Evolutionary conservation across 2,888 invertebrate genomes (phyloP), one percentile per base, ranked within the genome.

Genomic region (Aphrophora alni): DNA sequence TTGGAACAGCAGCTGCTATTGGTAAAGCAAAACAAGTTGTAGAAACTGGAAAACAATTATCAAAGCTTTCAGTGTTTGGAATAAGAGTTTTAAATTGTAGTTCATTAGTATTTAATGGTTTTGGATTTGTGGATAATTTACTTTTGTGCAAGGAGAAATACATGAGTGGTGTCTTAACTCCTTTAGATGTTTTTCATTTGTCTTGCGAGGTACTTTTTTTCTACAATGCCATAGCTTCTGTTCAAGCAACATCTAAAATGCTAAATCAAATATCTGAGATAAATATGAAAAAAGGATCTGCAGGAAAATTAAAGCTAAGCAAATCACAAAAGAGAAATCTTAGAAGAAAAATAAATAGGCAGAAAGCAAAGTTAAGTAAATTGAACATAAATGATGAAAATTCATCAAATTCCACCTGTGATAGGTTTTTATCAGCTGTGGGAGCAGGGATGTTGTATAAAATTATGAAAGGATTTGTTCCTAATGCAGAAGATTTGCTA

Each of bases 271-370:
- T 78, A 72, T 59, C 59, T 1, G n/a, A 71, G 25, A 1, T 59
- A n/a, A n/a, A 25, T 4, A 70, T 72, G 0, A 21, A 26, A n/a
- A 72, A 78, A 73, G 17, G 72, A 10, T 17, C 77, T 38, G 7
- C 27, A 28, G 28, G n/a, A 38, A 72, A 78, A n/a, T 51, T 28
- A n/a, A 78, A 78, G 33, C 33, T 78, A 51, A 78, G 51, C 1
- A 78, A 73, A 71, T 44, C 78, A n/a, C 78, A 78, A 33, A 78
- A 78, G 51, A 38, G 78, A 51, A 78, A 78, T 59, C 33, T 78
- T n/a, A 38, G 71, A 28, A 78, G 14, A 70, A 72, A 33, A 78
- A 33, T 59, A 51, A 73, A 51, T 21, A 72, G 44, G 17, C 71
- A 73, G 38, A 78, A 27, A 72, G 78, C 78, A 72, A 78, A 27